Conservation (phyloP, 2,113 vertebrate species). For the Panthera leo region DNA sequence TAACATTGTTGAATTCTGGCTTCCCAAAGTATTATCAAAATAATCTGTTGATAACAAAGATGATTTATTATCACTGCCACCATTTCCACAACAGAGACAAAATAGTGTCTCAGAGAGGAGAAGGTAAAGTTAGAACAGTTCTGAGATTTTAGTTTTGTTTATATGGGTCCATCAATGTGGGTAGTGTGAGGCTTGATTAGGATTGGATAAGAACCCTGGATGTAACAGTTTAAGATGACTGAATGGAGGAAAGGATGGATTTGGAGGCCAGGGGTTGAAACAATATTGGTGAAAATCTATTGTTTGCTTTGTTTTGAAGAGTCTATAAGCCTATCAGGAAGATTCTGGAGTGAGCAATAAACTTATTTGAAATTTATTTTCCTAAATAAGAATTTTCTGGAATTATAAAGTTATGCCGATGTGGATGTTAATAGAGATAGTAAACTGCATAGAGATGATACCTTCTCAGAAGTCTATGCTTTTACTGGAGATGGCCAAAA, state of each 20-base stretch:
- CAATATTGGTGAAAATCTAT: neutral
- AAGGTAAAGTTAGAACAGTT: neutral
- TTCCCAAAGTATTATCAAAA: neutral
- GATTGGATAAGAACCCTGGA: neutral
- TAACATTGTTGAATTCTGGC: neutral
- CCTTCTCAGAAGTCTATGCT: neutral
- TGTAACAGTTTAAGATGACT: neutral
- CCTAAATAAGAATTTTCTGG: neutral
- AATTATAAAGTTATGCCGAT: neutral
- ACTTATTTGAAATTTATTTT: neutral
- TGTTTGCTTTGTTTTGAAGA: neutral
- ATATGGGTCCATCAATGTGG: neutral
- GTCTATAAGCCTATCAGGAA: neutral
- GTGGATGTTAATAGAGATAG: neutral
- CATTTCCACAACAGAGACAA: neutral
- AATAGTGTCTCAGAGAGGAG: neutral
- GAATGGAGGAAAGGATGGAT: neutral
- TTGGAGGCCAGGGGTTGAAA: neutral
- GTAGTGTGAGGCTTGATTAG: neutral
- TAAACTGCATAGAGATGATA: neutral
- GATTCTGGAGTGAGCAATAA: neutral
- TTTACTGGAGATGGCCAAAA: neutral
- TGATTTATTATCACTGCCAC: neutral
- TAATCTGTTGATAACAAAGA: neutral
- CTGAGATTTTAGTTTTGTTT: neutral